Conservation (phyloP, 2,113 vertebrate genomes). For the Salvelinus sp. region DNA sequence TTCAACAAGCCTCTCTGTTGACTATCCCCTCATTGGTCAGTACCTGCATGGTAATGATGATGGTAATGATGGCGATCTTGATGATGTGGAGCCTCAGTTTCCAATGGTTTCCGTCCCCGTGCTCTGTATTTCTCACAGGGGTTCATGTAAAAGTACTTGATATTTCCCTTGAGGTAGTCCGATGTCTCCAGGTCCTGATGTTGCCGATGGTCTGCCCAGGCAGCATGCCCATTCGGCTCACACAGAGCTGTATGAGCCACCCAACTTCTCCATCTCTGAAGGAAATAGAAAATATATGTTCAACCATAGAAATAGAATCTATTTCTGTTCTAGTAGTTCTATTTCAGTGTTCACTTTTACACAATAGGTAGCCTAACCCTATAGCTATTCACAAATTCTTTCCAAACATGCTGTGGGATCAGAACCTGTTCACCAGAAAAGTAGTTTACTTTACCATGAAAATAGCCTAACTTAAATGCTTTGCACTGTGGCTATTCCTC, state of each 20-base stretch:
- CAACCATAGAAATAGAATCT: too few species aligned
- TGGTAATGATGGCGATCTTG: conserved; percentile 88
- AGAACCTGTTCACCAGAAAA: too few species aligned
- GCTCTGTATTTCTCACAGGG: conserved; percentile 93
- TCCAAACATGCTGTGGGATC: too few species aligned
- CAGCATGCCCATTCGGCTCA: conserved; percentile 8
- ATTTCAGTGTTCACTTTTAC: too few species aligned
- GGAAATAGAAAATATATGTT: too few species aligned
- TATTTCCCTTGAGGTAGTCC: conserved; percentile 82
- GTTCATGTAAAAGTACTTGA: conserved; percentile 94
- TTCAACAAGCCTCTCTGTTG: neutral
- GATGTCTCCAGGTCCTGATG: conserved; percentile 66
- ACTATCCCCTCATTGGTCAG: neutral
- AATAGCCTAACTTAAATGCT: too few species aligned
- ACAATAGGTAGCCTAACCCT: too few species aligned
- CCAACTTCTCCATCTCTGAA: conserved; percentile 61
- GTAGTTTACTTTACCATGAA: too few species aligned
- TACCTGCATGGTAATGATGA: conserved; percentile 74
- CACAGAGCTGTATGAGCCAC: conserved; percentile 36
- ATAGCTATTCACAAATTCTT: too few species aligned
- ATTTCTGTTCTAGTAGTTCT: too few species aligned
- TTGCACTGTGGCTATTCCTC: too few species aligned
- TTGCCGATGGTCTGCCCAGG: conserved; percentile 34
- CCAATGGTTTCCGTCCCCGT: conserved; percentile 87
- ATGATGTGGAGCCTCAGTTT: conserved; percentile 88